Evolutionary conservation across 2,113 vertebrate genomes (phyloP).

Genomic region (Quiscalus mexicanus): DNA sequence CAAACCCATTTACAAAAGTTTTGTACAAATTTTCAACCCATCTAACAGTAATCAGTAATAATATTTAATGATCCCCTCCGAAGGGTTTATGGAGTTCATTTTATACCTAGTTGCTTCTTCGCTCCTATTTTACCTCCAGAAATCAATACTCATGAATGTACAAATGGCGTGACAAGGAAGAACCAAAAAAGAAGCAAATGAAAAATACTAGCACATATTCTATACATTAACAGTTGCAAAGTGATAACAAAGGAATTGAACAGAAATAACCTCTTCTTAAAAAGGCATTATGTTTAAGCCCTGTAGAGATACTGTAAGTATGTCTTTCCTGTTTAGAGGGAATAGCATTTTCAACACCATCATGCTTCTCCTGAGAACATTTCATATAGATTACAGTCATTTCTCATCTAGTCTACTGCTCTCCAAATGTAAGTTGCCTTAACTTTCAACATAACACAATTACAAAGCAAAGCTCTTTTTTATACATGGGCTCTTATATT

Average conservation of each 20-base stretch:
- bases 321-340: not conserved
- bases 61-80: not conserved
- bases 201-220: not conserved
- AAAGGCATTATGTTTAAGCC: not conserved
- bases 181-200: not conserved
- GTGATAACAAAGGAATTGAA: not conserved
- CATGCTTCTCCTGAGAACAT: not conserved
- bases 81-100: not conserved
- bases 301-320: not conserved
- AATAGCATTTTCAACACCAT: not conserved
- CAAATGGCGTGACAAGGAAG: not conserved
- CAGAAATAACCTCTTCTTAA: not conserved
- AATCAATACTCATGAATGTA: not conserved
- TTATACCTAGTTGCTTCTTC: not conserved
- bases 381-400: not conserved
- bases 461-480: not conserved
- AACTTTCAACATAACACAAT: not conserved
- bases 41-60: not conserved
- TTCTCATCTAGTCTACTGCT: not conserved
- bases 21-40: not conserved
- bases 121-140: not conserved
- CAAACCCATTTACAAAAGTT: not conserved
- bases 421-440: not conserved
- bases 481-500: not conserved
- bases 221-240: not conserved